A percentile compares a stretch with the other conserved stretches of the same genome.
Conservation (phyloP, 2,888 invertebrate species). For the Lacanobia wlatinum region DNA sequence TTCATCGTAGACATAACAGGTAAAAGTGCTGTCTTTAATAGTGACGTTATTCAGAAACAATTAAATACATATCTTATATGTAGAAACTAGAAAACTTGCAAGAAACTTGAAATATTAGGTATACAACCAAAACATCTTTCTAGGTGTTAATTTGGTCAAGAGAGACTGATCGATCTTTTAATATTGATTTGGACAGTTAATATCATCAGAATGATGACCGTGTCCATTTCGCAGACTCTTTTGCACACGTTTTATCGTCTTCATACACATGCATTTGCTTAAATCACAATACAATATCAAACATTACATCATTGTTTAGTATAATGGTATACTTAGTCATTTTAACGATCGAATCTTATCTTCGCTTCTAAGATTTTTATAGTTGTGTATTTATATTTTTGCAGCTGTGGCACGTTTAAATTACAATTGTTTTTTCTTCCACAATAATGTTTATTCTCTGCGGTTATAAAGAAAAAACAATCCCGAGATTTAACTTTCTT, state of each 20-base stretch:
- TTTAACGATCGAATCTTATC: conserved; percentile 49
- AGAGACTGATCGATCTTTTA: conserved; percentile 4
- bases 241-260: conserved; percentile 39
- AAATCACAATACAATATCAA: conserved; percentile 28
- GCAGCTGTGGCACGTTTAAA: conserved; percentile 17
- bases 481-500: background rate
- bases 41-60: background rate
- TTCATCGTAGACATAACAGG: no score
- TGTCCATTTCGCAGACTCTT: conserved; percentile 57
- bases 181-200: conserved; percentile 69
- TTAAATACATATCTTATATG: no score
- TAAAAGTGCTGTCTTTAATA: background rate
- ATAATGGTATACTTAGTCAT: conserved; percentile 36
- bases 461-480: conserved; percentile 29
- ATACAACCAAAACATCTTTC: background rate
- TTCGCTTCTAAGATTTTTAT: conserved; percentile 29
- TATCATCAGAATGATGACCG: conserved; percentile 65
- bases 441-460: conserved; percentile 24
- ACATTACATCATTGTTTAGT: conserved; percentile 53
- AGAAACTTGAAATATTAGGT: background rate
- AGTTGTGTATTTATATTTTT: conserved; percentile 35
- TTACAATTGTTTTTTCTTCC: conserved; percentile 25
- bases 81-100: background rate
- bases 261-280: conserved; percentile 16
- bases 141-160: conserved; percentile 1